Evolutionary conservation across 1,140 invertebrate species (phyloP), one percentile per base, ranked within the genome.

Genomic region (Hyphantria cunea): DNA sequence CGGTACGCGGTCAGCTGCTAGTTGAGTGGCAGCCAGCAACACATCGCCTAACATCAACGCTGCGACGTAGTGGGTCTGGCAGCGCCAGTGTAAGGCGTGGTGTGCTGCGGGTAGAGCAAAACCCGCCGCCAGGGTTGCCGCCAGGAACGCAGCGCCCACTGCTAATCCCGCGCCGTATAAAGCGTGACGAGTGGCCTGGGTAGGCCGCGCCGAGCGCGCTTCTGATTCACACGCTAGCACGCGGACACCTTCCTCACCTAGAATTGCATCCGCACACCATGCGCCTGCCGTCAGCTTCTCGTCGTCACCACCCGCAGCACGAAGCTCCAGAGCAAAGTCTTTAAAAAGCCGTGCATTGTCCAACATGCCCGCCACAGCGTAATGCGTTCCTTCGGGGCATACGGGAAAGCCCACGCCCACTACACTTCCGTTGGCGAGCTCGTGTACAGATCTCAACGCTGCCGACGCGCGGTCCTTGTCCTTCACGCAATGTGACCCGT

Each of bases 41-140:
- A 96, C 91, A 83, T 96, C 94, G 44, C 95, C 95, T 62, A 96
- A 86, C 82, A 96, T 93, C 55, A 97, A 92, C 78, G 95, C 96
- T 48, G 93, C 93, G 64, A 97, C 95, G 83, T 96, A 95, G 89
- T 95, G 94, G 52, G 95, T 96, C 91, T 96, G 96, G 78, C 95
- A 96, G 61, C 95, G 92, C 95, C 95, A 96, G 85, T 96, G 96
- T 61, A 96, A 91, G 47, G 95, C 95, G 92, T 96, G 95, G 90
- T 96, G 95, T 58, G 94, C 94, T 12, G 94, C 93, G 25, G 95
- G 95, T 74, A 96, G 86, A 66, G 96, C 91, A 76, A 94, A 95
- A 6, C 95, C 94, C 1, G 95, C 94, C 3, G 93, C 94, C 71
- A 97, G 84, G 31, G 96, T 96, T 3, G 95, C 95, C 10, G 94